Conservation (phyloP, 2,113 vertebrate species). For the Miniopterus natalensis region DNA sequence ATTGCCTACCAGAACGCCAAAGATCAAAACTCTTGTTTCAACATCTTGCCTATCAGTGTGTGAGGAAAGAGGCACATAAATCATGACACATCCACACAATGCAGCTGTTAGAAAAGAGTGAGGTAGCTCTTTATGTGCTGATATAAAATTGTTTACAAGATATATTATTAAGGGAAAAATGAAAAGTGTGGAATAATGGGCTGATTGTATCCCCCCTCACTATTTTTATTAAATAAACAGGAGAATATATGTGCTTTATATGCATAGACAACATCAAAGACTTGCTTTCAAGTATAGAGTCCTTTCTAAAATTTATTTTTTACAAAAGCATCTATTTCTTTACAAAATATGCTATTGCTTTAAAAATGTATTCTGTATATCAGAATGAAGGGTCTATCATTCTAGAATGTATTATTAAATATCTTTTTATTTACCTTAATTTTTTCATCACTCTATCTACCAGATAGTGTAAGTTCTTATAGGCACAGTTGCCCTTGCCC, state of each 20-base stretch:
- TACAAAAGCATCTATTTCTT: conserved; percentile 4
- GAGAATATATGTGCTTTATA: conserved; percentile 42
- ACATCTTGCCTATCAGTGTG: not conserved
- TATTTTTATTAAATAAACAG: conserved; percentile 53
- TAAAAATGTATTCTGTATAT: conserved; percentile 55
- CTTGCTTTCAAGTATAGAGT: conserved; percentile 51
- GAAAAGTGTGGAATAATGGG: conserved; percentile 30
- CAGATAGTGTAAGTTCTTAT: not conserved
- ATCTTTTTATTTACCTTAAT: conserved; percentile 51
- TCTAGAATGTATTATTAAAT: conserved; percentile 44
- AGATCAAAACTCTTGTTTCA: conserved; percentile 29
- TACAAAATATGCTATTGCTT: conserved; percentile 40
- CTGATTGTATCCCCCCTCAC: not conserved
- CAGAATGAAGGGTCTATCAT: not conserved
- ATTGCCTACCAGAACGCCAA: not conserved
- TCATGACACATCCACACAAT: not conserved
- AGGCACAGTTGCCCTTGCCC: not conserved
- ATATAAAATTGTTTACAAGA: conserved; percentile 62
- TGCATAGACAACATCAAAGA: conserved; percentile 22
- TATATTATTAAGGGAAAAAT: conserved; percentile 38
- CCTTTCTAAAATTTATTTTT: conserved; percentile 14
- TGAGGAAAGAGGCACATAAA: conserved; percentile 30
- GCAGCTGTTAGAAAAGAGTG: conserved; percentile 51
- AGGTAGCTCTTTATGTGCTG: conserved; percentile 48
- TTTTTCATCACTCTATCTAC: not conserved